Evolutionary conservation across 2,888 invertebrate species (phyloP), one percentile per base, ranked within the genome.

Genomic region (Epinotia brunnichana): DNA sequence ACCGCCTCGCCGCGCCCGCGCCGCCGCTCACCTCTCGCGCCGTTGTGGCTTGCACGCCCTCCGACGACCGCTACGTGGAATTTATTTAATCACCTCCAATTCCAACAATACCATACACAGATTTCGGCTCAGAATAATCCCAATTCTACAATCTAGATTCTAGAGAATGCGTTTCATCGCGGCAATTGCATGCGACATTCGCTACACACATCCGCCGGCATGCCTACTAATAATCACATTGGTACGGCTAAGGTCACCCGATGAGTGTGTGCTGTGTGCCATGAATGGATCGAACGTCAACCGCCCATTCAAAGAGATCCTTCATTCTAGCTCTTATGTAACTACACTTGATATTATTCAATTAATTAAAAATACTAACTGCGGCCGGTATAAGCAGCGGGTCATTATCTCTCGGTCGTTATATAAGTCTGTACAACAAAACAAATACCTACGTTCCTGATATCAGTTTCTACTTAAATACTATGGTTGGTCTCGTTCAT

Each of bases 31-130:
- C 80, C 70, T 78, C 77, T 73, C 78, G 78, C 79, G 79, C 68
- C 76, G 74, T 69, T 76, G 73, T 74, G 73, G 76, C 74, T 74
- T 76, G 76, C 78, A 76, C 77, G 79, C 81, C 80, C 80, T 79
- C 83, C 77, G 79, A 79, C 83, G 81, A 88, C 87, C 88, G 90
- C 91, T 90, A 89, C 89, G 91, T 89, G 90, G 90, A 91, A 93
- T 91, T 91, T 87, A 89, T 90, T 86, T 91, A 92, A 91, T 92
- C 90, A 89, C 86, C 86, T 87, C 87, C 89, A 91, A 91, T 91
- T 75, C 57, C 59, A 64, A 69, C 69, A 68, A 72, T 70, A 70
- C 69, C 64, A 70, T 66, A 73, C 75, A 75, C 76, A 74, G 69
- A 59, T 68, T 75, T 73, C 70, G 60, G 57, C 60, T 71, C 24